phyloP scores from a whole-genome alignment of 2,888 invertebrate genomes.

The Empis livida region DNA sequence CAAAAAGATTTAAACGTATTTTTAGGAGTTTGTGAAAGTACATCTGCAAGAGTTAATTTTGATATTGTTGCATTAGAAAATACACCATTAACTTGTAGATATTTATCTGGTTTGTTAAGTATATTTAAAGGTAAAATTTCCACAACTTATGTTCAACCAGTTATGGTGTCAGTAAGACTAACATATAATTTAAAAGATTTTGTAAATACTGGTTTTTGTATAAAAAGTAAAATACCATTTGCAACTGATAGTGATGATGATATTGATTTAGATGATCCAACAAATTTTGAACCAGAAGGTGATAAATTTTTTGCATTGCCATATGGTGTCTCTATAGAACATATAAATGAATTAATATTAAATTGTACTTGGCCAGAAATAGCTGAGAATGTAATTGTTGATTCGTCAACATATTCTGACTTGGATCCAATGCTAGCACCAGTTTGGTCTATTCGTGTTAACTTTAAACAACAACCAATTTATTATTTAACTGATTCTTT shows the following conservation, averaged over 20 bases:
- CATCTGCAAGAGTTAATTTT: slow-evolving; percentile 66
- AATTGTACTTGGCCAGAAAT: slow-evolving; percentile 79
- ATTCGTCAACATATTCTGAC: slow-evolving; percentile 77
- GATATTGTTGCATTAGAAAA: slow-evolving; percentile 79
- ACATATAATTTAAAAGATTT: slow-evolving; percentile 44
- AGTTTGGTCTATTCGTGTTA: slow-evolving; percentile 59
- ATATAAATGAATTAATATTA: slow-evolving; percentile 61
- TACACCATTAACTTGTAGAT: slow-evolving; percentile 66
- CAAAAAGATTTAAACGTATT: slow-evolving; percentile 62
- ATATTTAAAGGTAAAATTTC: slow-evolving; percentile 83
- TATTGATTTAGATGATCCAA: slow-evolving; percentile 25
- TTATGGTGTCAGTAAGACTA: slow-evolving; percentile 52
- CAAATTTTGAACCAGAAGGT: slow-evolving; percentile 47
- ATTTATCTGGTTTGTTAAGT: slow-evolving; percentile 69
- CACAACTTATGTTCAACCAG: slow-evolving; percentile 43
- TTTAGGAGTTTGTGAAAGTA: slow-evolving; percentile 66
- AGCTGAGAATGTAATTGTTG: slow-evolving; percentile 73
- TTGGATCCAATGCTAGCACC: slow-evolving; percentile 71
- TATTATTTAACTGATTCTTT: slow-evolving; percentile 69
- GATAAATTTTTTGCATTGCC: slow-evolving; percentile 63
- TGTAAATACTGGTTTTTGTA: slow-evolving; percentile 23
- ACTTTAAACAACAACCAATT: slow-evolving; percentile 52
- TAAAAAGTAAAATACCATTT: slow-evolving; percentile 17
- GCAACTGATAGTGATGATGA: slow-evolving; percentile 13
- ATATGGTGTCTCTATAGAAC: slow-evolving; percentile 74